Evolutionary conservation across 64 coral and sea anemone species (phyloP).

Genomic region (Montipora foliosa): DNA sequence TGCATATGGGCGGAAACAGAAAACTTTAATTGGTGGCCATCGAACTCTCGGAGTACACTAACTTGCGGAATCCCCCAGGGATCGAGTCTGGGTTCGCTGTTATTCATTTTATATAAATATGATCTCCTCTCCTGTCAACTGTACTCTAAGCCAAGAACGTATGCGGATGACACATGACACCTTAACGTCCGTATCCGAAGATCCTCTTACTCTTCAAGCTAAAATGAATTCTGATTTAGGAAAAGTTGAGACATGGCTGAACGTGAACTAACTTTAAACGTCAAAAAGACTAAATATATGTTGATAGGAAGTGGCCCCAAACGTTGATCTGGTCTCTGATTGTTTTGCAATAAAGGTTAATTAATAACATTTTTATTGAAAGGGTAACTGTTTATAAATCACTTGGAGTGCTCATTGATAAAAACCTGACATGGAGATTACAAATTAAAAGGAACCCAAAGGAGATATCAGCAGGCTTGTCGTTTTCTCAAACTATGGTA

Average conservation of each 20-base stretch:
- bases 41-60: no score
- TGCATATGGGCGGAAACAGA: no score
- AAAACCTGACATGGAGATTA: no score
- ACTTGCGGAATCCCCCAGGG: no score
- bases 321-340: background rate
- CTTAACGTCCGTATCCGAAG: background rate
- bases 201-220: background rate
- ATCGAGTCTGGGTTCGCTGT: no score
- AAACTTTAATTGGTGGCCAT: no score
- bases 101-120: background rate
- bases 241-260: background rate
- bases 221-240: slow-evolving; percentile 1
- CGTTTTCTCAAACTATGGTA: no score
- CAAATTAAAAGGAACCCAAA: no score
- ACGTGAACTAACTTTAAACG: background rate
- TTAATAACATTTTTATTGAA: background rate
- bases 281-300: background rate
- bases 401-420: background rate
- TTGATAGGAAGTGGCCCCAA: background rate
- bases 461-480: no score
- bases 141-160: background rate
- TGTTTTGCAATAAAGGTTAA: background rate
- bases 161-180: background rate
- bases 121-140: background rate
- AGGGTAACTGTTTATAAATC: slow-evolving; percentile 3